Evolutionary conservation across 2,113 vertebrate genomes (phyloP), one percentile per base, ranked within the genome.

Genomic region (Amphilophus citrinellus): DNA sequence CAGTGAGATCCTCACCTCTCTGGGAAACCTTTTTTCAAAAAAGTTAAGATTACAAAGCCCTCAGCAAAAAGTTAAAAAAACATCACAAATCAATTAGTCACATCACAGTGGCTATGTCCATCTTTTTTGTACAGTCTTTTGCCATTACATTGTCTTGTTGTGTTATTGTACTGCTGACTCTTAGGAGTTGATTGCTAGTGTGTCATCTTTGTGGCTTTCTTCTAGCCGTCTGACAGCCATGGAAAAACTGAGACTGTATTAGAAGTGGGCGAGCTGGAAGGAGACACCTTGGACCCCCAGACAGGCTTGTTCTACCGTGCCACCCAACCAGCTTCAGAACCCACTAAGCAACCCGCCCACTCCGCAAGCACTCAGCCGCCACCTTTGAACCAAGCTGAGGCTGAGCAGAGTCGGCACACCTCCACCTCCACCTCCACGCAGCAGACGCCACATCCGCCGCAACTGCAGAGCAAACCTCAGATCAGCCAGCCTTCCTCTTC

Each of bases 211-310:
- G 17, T 10, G 24, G 71, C 61, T 42, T 24, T 83, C 11, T 85
- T 42, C 24, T 92, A 97, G 97, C 94, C 96, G 30, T 93, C 97
- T 79, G 97, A 97, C 91, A 95, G 96, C 92, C 96, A 93, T 86
- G 94, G 92, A 93, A 96, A 87, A 97, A 92, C 96, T 4, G 96
- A 97, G 79, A 90, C 95, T 37, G 95, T 95, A 90, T 92, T 97
- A 13, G 98, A 99, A 93, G 97, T 97, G 30, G 96, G 97, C 10
- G 98, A 99, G 91, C 95, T 98, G 85, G 98, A 99, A 84, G 98
- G 98, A 75, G 98, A 99, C 96, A 99, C 98, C 39, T 87, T 99
- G 94, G 98, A 99, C 93, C 98, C 98, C 50, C 98, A 99, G 95
- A 99, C 98, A 0, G 98, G 98, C 65, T 95, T 99, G 85, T 99